These are phyloP conservation scores for Diplazon laetatorius DNA, from an alignment of 2,888 invertebrate species.

Conservation along the genomic window DNA sequence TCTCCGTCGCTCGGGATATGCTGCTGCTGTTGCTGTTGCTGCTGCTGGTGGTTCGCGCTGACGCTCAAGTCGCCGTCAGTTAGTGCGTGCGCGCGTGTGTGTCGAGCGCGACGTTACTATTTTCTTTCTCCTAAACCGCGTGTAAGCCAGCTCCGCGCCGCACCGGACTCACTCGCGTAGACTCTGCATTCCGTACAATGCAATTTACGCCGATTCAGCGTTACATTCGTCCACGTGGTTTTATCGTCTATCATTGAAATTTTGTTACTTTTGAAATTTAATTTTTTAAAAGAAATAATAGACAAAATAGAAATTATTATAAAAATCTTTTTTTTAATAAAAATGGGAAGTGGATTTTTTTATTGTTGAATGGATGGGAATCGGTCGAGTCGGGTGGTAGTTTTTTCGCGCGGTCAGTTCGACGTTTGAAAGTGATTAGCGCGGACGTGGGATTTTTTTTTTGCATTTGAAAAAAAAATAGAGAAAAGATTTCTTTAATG, in stretches of 20 bases:
- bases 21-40: not conserved
- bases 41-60: not conserved
- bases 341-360: too few species aligned
- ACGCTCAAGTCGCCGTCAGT: slow-evolving; percentile 15
- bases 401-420: too few species aligned
- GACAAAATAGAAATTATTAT: too few species aligned
- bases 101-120: slow-evolving; percentile 28
- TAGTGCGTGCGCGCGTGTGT: slow-evolving; percentile 33
- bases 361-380: too few species aligned
- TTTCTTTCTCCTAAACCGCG: slow-evolving; percentile 12
- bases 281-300: too few species aligned
- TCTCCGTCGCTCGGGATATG: slow-evolving; percentile 13
- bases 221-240: slow-evolving; percentile 24
- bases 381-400: too few species aligned
- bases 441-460: too few species aligned
- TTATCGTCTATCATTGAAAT: not conserved
- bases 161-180: slow-evolving; percentile 9
- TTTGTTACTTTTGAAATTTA: not conserved
- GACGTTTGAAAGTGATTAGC: too few species aligned
- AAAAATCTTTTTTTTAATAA: too few species aligned
- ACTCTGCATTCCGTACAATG: slow-evolving; percentile 23
- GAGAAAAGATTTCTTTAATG: too few species aligned
- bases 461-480: too few species aligned
- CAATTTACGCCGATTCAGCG: slow-evolving; percentile 20
- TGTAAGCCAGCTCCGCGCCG: not conserved